These are phyloP conservation scores for Himalopsyche phryganea DNA, from an alignment of 1,140 invertebrate genomes.

Conservation along the genomic window DNA sequence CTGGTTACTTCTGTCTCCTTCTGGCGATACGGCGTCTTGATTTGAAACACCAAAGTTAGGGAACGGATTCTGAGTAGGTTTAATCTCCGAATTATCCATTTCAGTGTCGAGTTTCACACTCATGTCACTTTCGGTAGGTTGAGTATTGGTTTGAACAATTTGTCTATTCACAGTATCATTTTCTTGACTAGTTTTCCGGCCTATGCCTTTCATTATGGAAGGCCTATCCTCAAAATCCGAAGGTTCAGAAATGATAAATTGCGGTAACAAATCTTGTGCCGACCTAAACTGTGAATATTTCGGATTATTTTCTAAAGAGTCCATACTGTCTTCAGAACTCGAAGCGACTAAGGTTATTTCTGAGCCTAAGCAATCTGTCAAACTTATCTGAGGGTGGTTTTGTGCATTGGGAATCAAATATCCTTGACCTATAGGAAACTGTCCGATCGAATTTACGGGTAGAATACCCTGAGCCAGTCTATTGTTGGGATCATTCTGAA, in stretches of 20 bases:
- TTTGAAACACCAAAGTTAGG: slow-evolving; percentile 19
- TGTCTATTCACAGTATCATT: slow-evolving; percentile 40
- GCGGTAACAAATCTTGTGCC: slow-evolving; percentile 45
- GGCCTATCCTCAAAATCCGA: slow-evolving; percentile 72
- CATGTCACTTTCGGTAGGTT: background rate
- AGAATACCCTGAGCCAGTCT: slow-evolving; percentile 20
- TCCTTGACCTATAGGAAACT: slow-evolving; percentile 16
- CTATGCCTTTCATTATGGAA: slow-evolving; percentile 76
- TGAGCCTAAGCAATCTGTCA: slow-evolving; percentile 84
- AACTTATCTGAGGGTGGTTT: slow-evolving; percentile 78
- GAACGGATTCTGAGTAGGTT: slow-evolving; percentile 19
- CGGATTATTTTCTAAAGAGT: slow-evolving; percentile 53
- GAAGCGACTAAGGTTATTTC: slow-evolving; percentile 73
- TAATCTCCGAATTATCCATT: slow-evolving; percentile 12
- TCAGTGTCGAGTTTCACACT: background rate
- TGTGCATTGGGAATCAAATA: slow-evolving; percentile 18
- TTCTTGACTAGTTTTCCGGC: slow-evolving; percentile 61
- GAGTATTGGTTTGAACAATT: background rate
- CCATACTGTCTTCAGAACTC: slow-evolving; percentile 64
- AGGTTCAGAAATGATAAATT: slow-evolving; percentile 69
- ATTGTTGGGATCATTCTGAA: background rate
- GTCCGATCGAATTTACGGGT: slow-evolving; percentile 5
- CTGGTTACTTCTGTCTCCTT: slow-evolving; percentile 39
- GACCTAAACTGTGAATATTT: slow-evolving; percentile 39
- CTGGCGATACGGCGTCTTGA: slow-evolving; percentile 21